Percentiles rank a stretch among this genome's conserved stretches.
Evolutionary conservation across 2,797 vertebrate genomes (phyloP).

Genomic region (Sphenopsis melanotis): DNA sequence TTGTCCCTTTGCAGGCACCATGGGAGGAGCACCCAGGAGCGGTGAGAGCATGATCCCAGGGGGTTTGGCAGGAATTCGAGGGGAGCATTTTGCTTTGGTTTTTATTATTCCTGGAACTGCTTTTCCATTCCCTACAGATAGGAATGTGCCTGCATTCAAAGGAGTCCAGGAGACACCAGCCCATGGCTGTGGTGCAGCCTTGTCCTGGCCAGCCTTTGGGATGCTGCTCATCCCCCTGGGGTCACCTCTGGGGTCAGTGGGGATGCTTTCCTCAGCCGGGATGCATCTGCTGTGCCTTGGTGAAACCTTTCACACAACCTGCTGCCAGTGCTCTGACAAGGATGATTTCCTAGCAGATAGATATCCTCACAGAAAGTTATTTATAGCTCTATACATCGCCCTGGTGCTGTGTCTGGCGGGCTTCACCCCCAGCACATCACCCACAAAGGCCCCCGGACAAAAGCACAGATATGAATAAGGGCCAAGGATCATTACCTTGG

Average conservation of each 20-base stretch:
- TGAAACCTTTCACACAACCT: background rate
- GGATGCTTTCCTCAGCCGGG: accelerated
- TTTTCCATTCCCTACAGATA: background rate
- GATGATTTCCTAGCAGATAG: background rate
- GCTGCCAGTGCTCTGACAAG: background rate
- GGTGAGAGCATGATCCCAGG: background rate
- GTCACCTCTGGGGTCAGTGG: background rate
- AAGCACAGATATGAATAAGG: constrained; percentile 57
- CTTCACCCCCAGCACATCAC: background rate
- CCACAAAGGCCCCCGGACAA: constrained; percentile 18
- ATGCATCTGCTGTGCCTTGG: background rate
- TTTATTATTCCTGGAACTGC: background rate
- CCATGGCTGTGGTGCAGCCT: background rate
- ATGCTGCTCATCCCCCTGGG: background rate
- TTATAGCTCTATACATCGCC: background rate
- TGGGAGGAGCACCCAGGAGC: background rate
- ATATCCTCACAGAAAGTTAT: background rate
- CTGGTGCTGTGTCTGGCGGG: background rate
- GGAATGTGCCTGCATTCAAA: background rate
- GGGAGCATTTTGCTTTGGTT: background rate
- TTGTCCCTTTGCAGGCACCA: accelerated
- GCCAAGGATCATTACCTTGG: constrained; percentile 66
- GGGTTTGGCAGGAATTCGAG: accelerated
- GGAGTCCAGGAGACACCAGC: background rate
- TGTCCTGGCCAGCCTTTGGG: background rate